A percentile compares a stretch with the other conserved stretches of the same genome.
Evolutionary conservation across 2,888 invertebrate species (phyloP).

Genomic region (Cosmia pyralina): DNA sequence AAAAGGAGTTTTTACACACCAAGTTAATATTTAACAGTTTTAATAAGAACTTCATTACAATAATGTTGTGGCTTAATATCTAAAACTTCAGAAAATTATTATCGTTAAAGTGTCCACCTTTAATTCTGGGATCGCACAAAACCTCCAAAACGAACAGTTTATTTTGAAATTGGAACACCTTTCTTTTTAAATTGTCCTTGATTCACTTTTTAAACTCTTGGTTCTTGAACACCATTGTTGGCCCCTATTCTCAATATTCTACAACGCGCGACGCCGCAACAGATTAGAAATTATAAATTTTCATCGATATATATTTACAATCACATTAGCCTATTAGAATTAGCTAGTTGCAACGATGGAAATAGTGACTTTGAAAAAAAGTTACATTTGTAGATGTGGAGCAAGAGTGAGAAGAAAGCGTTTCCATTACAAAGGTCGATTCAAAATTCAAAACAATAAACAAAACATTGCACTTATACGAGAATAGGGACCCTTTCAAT

Average conservation of each 20-base stretch:
- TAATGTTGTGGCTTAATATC: conserved; percentile 29
- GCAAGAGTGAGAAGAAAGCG: conserved; percentile 24
- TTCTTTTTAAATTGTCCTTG: conserved; percentile 40
- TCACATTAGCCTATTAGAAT: background rate
- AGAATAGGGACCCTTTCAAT: conserved; percentile 59
- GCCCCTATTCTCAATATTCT: conserved; percentile 24
- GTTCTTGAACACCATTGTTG: conserved; percentile 25
- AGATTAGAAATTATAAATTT: conserved; percentile 10
- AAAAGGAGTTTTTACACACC: conserved; percentile 38
- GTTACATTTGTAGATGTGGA: conserved; percentile 21
- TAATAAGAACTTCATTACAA: conserved; percentile 21
- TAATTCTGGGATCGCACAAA: conserved; percentile 24
- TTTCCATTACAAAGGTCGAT: conserved; percentile 39
- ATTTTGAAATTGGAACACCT: conserved; percentile 47
- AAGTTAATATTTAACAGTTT: conserved; percentile 31
- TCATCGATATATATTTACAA: conserved; percentile 3
- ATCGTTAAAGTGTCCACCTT: conserved; percentile 38
- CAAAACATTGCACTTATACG: conserved; percentile 43
- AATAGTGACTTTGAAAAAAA: conserved; percentile 19
- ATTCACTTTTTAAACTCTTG: conserved; percentile 45
- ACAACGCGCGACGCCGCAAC: background rate
- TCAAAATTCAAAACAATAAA: conserved; percentile 43
- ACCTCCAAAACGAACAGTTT: conserved; percentile 29
- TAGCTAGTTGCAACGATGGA: background rate
- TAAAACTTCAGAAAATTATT: conserved; percentile 45